Conservation (phyloP, 2,888 invertebrate species). For the Eudasyphora cyanicolor region DNA sequence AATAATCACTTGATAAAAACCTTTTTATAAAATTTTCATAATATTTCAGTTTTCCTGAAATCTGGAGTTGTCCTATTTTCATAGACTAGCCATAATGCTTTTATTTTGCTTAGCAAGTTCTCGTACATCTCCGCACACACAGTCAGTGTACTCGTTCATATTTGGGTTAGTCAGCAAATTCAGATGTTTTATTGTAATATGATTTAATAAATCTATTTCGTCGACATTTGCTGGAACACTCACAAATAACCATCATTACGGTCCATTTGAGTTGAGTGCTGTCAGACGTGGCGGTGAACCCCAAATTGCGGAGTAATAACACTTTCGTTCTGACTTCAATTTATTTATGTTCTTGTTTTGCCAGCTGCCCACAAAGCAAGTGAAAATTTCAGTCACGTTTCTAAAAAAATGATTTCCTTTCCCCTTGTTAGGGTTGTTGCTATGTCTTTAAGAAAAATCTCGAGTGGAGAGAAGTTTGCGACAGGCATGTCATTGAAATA, state of each 20-base stretch:
- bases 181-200: background rate
- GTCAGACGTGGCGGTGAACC: background rate
- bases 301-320: constrained; percentile 8
- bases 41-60: too few species aligned
- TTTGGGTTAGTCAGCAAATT: constrained; percentile 11
- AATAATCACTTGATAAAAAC: too few species aligned
- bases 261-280: background rate
- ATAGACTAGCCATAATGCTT: too few species aligned
- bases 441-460: too few species aligned
- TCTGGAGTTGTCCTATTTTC: too few species aligned
- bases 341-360: constrained; percentile 13
- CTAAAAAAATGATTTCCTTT: background rate
- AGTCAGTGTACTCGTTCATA: background rate
- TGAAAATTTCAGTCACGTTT: constrained; percentile 22
- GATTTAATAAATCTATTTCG: constrained; percentile 26
- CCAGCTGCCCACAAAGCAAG: background rate
- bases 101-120: too few species aligned
- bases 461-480: too few species aligned
- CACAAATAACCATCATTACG: constrained; percentile 17
- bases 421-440: background rate
- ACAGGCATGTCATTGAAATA: too few species aligned
- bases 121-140: too few species aligned
- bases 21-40: too few species aligned
- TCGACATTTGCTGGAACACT: background rate
- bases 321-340: background rate